Percentiles rank a stretch among this genome's conserved stretches.
These are phyloP conservation scores for Cyrtorhinus lividipennis DNA, from an alignment of 1,140 invertebrate species.

Conservation along the genomic window DNA sequence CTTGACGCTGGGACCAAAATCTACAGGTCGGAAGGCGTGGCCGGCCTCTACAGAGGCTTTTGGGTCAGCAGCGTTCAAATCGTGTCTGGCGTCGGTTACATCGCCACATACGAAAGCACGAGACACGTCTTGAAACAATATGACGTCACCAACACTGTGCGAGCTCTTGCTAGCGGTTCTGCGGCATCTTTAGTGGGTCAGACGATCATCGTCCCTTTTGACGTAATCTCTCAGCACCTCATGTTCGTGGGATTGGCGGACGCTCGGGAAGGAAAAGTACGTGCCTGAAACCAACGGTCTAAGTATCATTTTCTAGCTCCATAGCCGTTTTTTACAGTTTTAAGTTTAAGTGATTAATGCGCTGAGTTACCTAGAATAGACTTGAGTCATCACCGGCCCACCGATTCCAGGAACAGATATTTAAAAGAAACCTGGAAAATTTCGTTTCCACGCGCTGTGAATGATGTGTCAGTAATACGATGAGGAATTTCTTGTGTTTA, in stretches of 20 bases:
- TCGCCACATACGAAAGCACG: constrained; percentile 88
- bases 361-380: too few relatives aligned
- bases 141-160: constrained; percentile 43
- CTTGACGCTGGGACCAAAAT: constrained; percentile 87
- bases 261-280: constrained; percentile 29
- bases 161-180: constrained; percentile 66
- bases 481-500: too few relatives aligned
- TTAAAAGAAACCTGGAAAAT: too few relatives aligned
- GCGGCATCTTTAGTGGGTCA: constrained; percentile 85
- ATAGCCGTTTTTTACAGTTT: background rate
- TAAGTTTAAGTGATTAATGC: too few relatives aligned
- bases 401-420: too few relatives aligned
- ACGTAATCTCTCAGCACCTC: constrained; percentile 89
- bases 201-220: constrained; percentile 91
- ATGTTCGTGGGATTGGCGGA: constrained; percentile 72
- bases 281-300: background rate
- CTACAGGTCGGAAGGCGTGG: constrained; percentile 66
- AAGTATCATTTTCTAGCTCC: background rate
- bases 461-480: too few relatives aligned
- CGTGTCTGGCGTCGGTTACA: constrained; percentile 81
- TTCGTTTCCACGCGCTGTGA: too few relatives aligned
- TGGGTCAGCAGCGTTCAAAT: constrained; percentile 81
- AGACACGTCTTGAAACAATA: constrained; percentile 52
- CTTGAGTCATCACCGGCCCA: too few relatives aligned
- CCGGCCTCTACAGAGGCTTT: constrained; percentile 87